Conservation (phyloP, 2,888 invertebrate species). For the Charanyca ferruginea region DNA sequence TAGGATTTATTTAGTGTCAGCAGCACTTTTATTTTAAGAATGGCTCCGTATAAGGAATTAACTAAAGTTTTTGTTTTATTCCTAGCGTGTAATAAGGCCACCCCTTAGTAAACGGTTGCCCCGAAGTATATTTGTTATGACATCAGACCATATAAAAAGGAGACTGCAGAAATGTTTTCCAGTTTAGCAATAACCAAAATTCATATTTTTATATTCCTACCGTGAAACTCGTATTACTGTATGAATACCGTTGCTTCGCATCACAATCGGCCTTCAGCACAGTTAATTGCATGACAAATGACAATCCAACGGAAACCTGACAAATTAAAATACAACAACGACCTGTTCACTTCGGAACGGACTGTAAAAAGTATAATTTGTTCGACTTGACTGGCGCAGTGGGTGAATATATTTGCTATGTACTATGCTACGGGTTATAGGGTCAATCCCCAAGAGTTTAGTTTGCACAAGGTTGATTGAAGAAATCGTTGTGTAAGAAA, state of each 20-base stretch:
- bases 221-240: background rate
- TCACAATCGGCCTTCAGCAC: conserved; percentile 19
- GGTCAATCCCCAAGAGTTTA: background rate
- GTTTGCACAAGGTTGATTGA: background rate
- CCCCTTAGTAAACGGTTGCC: background rate
- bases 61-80: background rate
- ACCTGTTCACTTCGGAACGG: background rate
- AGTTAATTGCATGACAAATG: conserved; percentile 37
- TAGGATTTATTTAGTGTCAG: too few species aligned
- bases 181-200: background rate
- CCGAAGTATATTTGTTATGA: too few species aligned
- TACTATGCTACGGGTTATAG: background rate
- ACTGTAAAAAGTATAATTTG: conserved; percentile 12
- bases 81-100: background rate
- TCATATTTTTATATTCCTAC: background rate
- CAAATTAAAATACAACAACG: conserved; percentile 39
- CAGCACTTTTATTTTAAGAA: too few species aligned
- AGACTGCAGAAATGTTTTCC: background rate
- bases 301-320: conserved; percentile 21
- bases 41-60: too few species aligned
- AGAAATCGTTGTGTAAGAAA: too few species aligned
- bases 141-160: too few species aligned
- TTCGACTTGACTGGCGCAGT: background rate
- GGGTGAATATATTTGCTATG: background rate
- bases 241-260: background rate